Base-by-base conservation (phyloP, 2,113 vertebrate species). In the Leptodactylus fuscus region DNA sequence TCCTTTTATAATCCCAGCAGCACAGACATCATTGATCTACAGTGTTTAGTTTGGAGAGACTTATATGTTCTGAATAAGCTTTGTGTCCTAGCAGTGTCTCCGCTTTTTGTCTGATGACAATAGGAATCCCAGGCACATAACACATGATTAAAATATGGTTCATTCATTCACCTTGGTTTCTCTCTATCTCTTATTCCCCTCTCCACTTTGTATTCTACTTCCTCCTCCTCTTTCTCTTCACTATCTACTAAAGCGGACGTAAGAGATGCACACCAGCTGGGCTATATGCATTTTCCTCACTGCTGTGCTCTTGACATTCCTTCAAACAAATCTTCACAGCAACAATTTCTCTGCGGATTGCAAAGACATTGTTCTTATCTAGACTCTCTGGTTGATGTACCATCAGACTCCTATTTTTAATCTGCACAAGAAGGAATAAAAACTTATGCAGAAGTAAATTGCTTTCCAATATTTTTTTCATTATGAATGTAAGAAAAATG, bases 281-380 rank as follows among this genome's bases (percentile, higher is more conserved):
- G 77, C 38, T 73, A 36, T 81, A 71, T 81, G 76, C 84, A 80
- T 86, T 86, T 81, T 81, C 84, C 38, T 73, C 69, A 55, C 84
- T 53, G 84, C 84, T 80, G 49, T 73, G 84, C 84, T 86, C 84
- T 88, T 93, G 90, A 88, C 92, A 94, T 49, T 93, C 90, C 89
- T 94, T 88, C 88, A 95, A 89, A 83, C 92, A 94, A 91, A 88
- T 92, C 88, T 93, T 91, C 85, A 95, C 88, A 87, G 92, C 91
- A 58, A 88, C 87, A 10, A 95, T 92, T 91, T 95, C 92, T 60
- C 91, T 62, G 76, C 87, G 89, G 85, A 94, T 93, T 87, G 91
- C 85, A 7, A 92, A 88, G 88, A 95, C 89, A 88, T 93, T 93
- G 88, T 89, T 93, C 86, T 90, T 88, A 83, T 95, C 94, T 1